Base-by-base conservation (phyloP, 2,113 vertebrate genomes). In the Bufo gargarizans region DNA sequence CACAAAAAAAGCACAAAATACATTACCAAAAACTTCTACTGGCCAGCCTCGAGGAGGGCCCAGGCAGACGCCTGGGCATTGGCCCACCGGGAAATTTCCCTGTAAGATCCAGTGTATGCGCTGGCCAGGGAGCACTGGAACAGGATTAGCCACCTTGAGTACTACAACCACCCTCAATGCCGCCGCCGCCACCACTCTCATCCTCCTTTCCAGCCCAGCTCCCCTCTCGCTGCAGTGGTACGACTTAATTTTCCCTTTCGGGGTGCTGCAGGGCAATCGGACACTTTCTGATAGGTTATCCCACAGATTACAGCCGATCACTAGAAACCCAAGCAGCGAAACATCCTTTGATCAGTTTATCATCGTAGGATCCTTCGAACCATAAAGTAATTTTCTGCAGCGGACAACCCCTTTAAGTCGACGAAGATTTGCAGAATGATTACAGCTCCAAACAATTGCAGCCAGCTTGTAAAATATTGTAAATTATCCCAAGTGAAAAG, bases 401-500 rank as follows among this genome's bases (percentile, higher is more conserved):
- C 58, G 12, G 63, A n/a, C 4, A 7, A n/a, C 17, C 33, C 69
- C 69, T 72, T 45, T 20, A 43, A 71, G 5, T 22, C n/a, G 7
- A 13, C 4, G 11, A 72, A 49, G 14, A 17, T 6, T 17, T 8
- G 45, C 71, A 17, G 19, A 74, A 47, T 74, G 6, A 47, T 74
- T 47, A 47, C 14, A 74, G 19, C 49, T 49, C 11, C 72, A 50
- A 50, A 76, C 47, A 50, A 49, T 50, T 76, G 16, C 72, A 50
- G 47, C 17, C 1, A 14, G 72, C 45, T 47, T 50, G 72, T 76
- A 50, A 50, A 80, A 80, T 58, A 59, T 80, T n/a, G 11, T 56
- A 56, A 80, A 80, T 33, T 14, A 58, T 80, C 55, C 55, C 50
- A 56, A 78, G 77, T 56, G 55, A 80, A 59, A 61, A 59, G 13